Conservation (phyloP, 1,140 invertebrate species). For the Hirudo medicinalis region DNA sequence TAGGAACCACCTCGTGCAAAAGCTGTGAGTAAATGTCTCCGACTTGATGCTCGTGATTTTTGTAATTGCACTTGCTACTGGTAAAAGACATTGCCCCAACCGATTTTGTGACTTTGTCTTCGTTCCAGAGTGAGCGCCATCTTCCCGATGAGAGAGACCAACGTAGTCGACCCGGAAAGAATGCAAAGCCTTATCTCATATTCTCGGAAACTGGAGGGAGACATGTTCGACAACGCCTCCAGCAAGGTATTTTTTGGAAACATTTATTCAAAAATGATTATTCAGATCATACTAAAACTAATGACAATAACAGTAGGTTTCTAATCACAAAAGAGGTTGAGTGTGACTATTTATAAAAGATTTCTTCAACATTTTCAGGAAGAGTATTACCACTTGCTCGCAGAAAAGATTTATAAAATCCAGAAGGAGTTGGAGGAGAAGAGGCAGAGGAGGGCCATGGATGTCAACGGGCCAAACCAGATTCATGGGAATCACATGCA, state of each 20-base stretch:
- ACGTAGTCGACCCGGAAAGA: constrained; percentile 71
- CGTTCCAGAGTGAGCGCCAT: constrained; percentile 80
- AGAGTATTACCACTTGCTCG: constrained; percentile 93
- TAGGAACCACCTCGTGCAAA: constrained; percentile 95
- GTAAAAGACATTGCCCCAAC: too few species aligned
- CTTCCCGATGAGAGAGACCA: constrained; percentile 82
- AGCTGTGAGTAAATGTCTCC: constrained; percentile 56
- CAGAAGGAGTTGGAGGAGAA: constrained; percentile 85
- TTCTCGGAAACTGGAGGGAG: constrained; percentile 94
- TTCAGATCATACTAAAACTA: too few species aligned
- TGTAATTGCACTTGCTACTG: neutral
- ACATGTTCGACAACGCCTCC: constrained; percentile 97
- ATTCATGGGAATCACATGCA: neutral
- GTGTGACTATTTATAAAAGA: too few species aligned
- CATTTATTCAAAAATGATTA: too few species aligned
- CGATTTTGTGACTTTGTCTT: constrained; percentile 17
- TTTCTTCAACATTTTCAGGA: constrained; percentile 44
- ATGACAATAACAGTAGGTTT: too few species aligned
- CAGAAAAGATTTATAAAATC: constrained; percentile 99
- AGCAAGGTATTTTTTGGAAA: constrained; percentile 48
- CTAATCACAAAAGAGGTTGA: too few species aligned
- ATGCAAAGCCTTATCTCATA: constrained; percentile 96
- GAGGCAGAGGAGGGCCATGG: constrained; percentile 48
- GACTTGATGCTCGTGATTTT: neutral
- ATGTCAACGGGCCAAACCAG: constrained; percentile 2